Evolutionary conservation across 2,888 invertebrate genomes (phyloP).

Genomic region (Luperina nickerlii): DNA sequence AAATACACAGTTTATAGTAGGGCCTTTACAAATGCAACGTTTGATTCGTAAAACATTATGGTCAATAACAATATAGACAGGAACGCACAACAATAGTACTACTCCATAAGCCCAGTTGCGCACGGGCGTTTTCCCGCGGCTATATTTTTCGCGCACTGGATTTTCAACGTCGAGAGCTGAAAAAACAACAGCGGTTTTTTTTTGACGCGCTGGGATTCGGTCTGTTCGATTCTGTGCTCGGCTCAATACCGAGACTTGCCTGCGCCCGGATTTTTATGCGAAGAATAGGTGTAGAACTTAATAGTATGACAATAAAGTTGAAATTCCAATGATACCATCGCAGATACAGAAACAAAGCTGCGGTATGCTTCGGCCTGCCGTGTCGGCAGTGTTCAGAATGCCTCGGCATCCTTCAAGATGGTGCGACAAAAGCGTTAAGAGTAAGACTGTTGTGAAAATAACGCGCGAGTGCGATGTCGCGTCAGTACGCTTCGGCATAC

Average conservation of each 20-base stretch:
- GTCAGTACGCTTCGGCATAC: too few relatives aligned
- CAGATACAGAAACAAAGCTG: background rate
- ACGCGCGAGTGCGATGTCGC: background rate
- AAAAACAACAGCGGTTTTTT: too few relatives aligned
- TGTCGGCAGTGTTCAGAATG: background rate
- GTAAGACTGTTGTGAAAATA: background rate
- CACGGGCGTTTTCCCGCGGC: too few relatives aligned
- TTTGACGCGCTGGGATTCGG: too few relatives aligned
- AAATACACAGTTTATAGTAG: constrained; percentile 8
- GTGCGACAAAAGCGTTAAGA: background rate
- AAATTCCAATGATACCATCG: background rate
- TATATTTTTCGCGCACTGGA: too few relatives aligned
- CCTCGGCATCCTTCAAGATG: background rate
- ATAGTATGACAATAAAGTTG: background rate
- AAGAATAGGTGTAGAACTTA: background rate
- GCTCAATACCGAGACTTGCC: background rate
- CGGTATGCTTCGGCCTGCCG: background rate
- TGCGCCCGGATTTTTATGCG: background rate
- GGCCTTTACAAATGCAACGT: background rate
- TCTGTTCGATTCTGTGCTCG: too few relatives aligned
- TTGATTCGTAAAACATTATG: background rate
- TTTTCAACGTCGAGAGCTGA: too few relatives aligned
- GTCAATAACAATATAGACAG: background rate
- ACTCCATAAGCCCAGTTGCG: background rate
- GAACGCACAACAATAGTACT: too few relatives aligned